Base-by-base conservation (phyloP, 2,888 invertebrate species). In the Aricia artaxerxes region DNA sequence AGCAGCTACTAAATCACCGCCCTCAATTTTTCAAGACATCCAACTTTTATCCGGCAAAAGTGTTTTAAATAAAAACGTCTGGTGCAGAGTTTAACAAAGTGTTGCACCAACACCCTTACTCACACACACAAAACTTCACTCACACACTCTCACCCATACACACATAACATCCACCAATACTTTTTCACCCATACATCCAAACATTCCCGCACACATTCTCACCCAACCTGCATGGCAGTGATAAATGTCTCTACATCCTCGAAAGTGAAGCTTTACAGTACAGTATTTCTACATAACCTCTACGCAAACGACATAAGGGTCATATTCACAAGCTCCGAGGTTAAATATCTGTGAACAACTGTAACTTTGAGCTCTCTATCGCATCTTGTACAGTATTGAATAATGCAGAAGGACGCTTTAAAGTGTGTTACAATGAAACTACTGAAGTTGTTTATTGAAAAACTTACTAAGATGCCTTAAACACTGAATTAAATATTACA, bases 31-130 rank as follows among this genome's bases (percentile, higher is more conserved):
- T 44, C 69, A 69, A 69, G 13, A 69, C 69, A 35, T 31, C 31
- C 64, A 69, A 73, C n/a, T 73, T 73, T 73, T 44, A 73, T 73
- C n/a, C 73, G 44, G 40, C 16, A 44, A 73, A 40, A 73, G 73
- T 73, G 73, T 44, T 73, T 73, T 44, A 73, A 73, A 73, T 73
- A 73, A 73, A 44, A 73, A 44, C 73, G 40, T 40, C 44, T 44
- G 73, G n/a, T 73, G 73, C 9, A 73, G 73, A 73, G 73, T n/a
- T 73, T 73, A 40, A 73, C 73, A 73, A 73, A 73, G 73, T 73
- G 73, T 73, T 73, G 73, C 73, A 69, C 35, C 73, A 69, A 73
- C 73, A 73, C 13, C 11, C 73, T 38, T 5, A 73, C n/a, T 9
- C 73, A 16, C 16, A 73, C 35, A 13, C 40, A 73, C 40, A 13